Base-by-base conservation (phyloP, 2,113 vertebrate species). In the Noctilio leporinus region DNA sequence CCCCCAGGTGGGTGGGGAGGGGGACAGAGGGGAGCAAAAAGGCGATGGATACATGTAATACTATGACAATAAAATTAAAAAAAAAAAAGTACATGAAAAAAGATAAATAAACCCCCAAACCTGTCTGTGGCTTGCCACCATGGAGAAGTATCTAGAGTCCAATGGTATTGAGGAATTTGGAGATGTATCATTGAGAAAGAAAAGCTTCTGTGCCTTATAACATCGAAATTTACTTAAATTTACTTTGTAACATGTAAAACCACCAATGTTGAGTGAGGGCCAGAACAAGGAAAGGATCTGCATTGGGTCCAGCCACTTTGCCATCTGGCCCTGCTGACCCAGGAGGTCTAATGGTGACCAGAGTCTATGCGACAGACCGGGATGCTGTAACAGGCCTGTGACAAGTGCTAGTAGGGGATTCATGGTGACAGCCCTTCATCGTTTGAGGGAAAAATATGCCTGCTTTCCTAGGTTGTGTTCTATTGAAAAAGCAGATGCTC, bases 231-330 rank as follows among this genome's bases (percentile, higher is more conserved):
- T 38, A 77, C 38, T 43, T 28, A 92, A 19, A 65, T 43, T 65
- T 35, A 64, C n/a, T 38, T 4, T 4, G 38, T 4, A 64, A 28
- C 19, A 9, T 9, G 14, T 28, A 49, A 73, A 64, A 45, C 35
- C n/a, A 15, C 55, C 35, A 33, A 2, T 40, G 4, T 4, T 14
- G 55, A 53, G n/a, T 19, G 28, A 14, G 24, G 19, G 0, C 3
- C n/a, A 43, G 55, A 64, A n/a, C 30, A 67, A 45, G 72, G 16
- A 69, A 45, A 45, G 22, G 47, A 20, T 45, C 33, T 2, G 0
- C 17, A 6, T 59, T 40, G 20, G 82, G 49, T 55, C 11, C 22
- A 76, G 38, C 38, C 47, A 33, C 22, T 76, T 65, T 20, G 38
- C 30, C 59, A 30, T 51, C 35, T 6, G 4, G 70, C 20, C 38